Evolutionary conservation across 2,113 vertebrate species (phyloP).

Genomic region (Donacobius atricapilla): DNA sequence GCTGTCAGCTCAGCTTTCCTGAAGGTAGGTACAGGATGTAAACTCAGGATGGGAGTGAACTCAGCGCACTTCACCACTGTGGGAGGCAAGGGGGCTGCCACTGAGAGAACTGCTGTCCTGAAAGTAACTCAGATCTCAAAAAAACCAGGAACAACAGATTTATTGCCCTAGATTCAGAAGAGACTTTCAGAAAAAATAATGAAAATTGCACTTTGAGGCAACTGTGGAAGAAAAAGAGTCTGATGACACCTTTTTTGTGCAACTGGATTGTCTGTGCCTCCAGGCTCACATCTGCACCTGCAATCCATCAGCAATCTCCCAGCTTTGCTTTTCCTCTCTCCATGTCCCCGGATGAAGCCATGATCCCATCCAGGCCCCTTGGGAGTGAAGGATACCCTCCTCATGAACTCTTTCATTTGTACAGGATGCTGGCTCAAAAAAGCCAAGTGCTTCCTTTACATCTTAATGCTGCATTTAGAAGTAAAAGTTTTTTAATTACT

Average conservation of each 20-base stretch:
- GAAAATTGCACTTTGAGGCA: not conserved
- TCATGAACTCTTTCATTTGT: not conserved
- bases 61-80: fast-evolving
- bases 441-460: not conserved
- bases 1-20: not conserved
- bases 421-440: not conserved
- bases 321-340: not conserved
- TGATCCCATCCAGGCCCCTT: not conserved
- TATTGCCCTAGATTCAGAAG: not conserved
- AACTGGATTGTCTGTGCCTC: not conserved
- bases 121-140: not conserved
- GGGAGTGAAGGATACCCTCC: not conserved
- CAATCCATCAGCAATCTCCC: not conserved
- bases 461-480: not conserved
- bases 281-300: not conserved
- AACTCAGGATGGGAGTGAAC: not conserved
- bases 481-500: not conserved
- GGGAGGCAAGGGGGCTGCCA: not conserved
- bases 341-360: not conserved
- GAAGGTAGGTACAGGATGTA: not conserved
- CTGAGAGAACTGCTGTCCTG: not conserved
- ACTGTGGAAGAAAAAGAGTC: not conserved
- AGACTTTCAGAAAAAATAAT: not conserved
- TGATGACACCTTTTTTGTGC: not conserved
- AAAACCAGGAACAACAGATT: not conserved